A percentile compares a stretch with the other conserved stretches of the same genome.
These are phyloP conservation scores for Alauda arvensis DNA, from an alignment of 2,797 vertebrate species.

Conservation along the genomic window DNA sequence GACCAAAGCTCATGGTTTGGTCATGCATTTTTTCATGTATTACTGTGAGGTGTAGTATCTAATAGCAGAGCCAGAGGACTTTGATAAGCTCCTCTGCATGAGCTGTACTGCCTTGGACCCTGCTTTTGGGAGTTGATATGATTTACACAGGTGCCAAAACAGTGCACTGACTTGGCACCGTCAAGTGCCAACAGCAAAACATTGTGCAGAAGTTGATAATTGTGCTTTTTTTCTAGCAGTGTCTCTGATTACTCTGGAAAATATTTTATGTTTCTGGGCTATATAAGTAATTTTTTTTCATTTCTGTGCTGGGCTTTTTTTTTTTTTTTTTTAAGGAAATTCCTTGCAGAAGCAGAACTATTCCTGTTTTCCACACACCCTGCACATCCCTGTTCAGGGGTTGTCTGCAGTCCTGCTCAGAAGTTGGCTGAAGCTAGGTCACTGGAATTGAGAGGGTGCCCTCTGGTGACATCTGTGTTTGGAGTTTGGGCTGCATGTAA, in stretches of 20 bases:
- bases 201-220: neutral
- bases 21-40: neutral
- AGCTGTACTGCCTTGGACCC: neutral
- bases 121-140: neutral
- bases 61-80: neutral
- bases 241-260: neutral
- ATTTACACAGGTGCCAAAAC: neutral
- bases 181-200: neutral
- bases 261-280: neutral
- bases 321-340: neutral
- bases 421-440: neutral
- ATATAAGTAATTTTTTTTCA: neutral
- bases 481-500: neutral
- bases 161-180: neutral
- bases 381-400: neutral
- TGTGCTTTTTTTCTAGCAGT: neutral
- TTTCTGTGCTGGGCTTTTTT: neutral
- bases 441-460: constrained; percentile 35
- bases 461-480: constrained; percentile 31
- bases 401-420: neutral
- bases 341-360: neutral
- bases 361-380: neutral
- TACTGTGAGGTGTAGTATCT: neutral
- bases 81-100: neutral
- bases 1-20: no score